Evolutionary conservation across 1,140 invertebrate species (phyloP), one percentile per base, ranked within the genome.

Genomic region (Bombus superbus): DNA sequence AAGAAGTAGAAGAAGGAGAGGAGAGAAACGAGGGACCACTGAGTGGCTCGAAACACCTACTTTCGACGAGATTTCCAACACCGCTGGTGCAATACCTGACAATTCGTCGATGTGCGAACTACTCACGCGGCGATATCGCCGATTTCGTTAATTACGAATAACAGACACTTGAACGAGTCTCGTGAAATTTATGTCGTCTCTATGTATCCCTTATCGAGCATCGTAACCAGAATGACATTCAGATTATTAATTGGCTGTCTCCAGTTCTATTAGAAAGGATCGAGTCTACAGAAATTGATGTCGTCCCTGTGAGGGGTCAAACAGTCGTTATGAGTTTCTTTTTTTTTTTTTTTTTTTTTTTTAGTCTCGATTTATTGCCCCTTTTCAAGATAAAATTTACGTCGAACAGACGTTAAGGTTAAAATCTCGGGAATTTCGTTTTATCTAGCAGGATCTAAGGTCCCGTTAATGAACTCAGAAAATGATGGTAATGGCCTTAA

Each of bases 201-300:
- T 68, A 47, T 66, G 68, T 73, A 42, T 42, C 53, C 69, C 32
- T 80, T 68, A 85, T 87, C 68, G 22, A 69, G 68, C 18, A 40
- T 35, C 22, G 35, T 40, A 40, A 40, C 22, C 76, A 69, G 75
- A 73, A 44, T 47, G 68, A 57, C 82, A 47, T 57, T 71, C 59
- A 57, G 71, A 73, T 86, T 87, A 85, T 87, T 87, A 85, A 87
- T 81, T 64, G 69, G 38, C 32, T n/a, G 71, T 72, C 82, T 38
- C 15, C 53, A 38, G 15, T 35, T 62, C 66, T 59, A 68, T 76
- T 40, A 28, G 40, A 22, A 53, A 57, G 10, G 44, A 62, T 38
- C 53, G 53, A 44, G n/a, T 32, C 40, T 53, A 69, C 32, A 18
- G 6, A 62, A 78, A 78, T 73, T 69, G 73, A 68, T 28, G 40